Percentiles rank a stretch among this genome's conserved stretches.
Evolutionary conservation across 2,888 invertebrate species (phyloP).

Genomic region (Meliscaeva auricollis): DNA sequence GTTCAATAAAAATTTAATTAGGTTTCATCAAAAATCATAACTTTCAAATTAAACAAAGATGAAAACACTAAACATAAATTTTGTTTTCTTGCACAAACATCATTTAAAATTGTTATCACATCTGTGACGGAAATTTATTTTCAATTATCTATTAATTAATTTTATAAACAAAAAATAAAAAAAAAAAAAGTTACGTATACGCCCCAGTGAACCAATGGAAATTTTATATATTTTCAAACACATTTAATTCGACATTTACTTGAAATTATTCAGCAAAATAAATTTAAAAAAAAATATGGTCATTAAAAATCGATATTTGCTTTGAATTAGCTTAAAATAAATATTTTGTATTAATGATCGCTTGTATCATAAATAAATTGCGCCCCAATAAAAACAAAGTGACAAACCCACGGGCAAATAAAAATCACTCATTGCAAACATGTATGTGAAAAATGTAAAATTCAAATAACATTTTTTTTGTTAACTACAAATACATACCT

Average conservation of each 20-base stretch:
- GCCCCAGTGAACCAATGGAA: not conserved
- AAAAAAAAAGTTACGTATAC: slow-evolving; percentile 10
- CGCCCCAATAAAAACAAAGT: not conserved
- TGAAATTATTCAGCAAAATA: not conserved
- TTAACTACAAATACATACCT: not conserved
- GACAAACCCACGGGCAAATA: not conserved
- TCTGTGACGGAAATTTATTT: slow-evolving; percentile 9
- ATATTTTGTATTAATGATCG: slow-evolving; percentile 7
- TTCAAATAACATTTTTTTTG: not conserved
- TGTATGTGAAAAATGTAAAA: not conserved
- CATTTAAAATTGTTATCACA: not conserved
- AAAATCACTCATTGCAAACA: not conserved
- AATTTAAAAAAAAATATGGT: not conserved
- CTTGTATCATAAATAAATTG: slow-evolving; percentile 7
- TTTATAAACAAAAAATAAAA: slow-evolving; percentile 4
- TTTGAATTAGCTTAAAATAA: slow-evolving; percentile 11
- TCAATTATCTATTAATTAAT: not conserved
- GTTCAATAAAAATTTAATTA: too few species aligned
- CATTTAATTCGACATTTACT: not conserved
- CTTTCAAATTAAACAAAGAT: too few species aligned
- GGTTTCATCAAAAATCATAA: too few species aligned
- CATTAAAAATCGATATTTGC: slow-evolving; percentile 4
- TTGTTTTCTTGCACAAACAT: too few species aligned
- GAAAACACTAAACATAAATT: too few species aligned
- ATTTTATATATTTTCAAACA: not conserved